Evolutionary conservation across 2,888 invertebrate genomes (phyloP).

Genomic region (Ophonus ardosiacus): DNA sequence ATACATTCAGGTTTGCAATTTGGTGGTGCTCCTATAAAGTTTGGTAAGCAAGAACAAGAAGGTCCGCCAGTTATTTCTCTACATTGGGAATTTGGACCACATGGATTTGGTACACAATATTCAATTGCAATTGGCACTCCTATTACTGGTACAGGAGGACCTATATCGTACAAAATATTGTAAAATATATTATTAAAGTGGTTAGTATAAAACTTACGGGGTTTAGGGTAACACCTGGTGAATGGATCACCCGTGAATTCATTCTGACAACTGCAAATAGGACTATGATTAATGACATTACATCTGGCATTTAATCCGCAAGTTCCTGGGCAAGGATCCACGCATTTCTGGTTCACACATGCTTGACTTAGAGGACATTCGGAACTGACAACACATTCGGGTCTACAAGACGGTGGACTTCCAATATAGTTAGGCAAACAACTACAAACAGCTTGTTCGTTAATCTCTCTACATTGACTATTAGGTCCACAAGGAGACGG

Average conservation of each 20-base stretch:
- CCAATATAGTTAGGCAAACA: conserved; percentile 84
- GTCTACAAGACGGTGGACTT: conserved; percentile 84
- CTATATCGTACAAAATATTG: conserved; percentile 58
- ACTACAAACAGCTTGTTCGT: conserved; percentile 81
- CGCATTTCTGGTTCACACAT: conserved; percentile 84
- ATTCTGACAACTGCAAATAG: conserved; percentile 81
- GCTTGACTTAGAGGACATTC: conserved; percentile 82
- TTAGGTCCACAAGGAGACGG: conserved; percentile 91
- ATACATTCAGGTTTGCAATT: conserved; percentile 80
- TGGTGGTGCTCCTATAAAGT: conserved; percentile 79
- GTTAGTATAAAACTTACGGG: conserved; percentile 73
- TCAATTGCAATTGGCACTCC: conserved; percentile 77
- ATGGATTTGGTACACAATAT: conserved; percentile 88
- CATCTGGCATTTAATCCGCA: conserved; percentile 78
- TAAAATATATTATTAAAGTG: conserved; percentile 77
- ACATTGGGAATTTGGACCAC: conserved; percentile 81
- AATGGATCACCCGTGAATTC: conserved; percentile 85
- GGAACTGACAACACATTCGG: conserved; percentile 82
- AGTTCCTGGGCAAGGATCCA: conserved; percentile 78
- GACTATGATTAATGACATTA: conserved; percentile 78
- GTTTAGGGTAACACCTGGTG: conserved; percentile 74
- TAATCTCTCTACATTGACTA: conserved; percentile 83
- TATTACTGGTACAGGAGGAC: conserved; percentile 71
- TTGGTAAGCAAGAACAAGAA: conserved; percentile 77
- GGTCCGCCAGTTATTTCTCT: conserved; percentile 77